Evolutionary conservation across 1,140 invertebrate genomes (phyloP).

Genomic region (Lasioglossum albipes): DNA sequence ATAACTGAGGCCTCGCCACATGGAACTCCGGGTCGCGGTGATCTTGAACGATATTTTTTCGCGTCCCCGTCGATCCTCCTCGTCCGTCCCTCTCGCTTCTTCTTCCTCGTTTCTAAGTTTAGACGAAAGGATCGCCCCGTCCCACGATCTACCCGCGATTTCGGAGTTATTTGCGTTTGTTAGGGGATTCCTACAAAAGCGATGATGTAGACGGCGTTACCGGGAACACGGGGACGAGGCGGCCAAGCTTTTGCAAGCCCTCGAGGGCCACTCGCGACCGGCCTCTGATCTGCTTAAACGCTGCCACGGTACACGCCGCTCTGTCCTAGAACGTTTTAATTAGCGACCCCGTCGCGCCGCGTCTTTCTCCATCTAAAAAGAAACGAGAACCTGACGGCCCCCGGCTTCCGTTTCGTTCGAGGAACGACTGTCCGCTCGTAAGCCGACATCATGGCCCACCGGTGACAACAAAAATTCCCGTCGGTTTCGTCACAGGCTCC

Average conservation of each 20-base stretch:
- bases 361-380: neutral
- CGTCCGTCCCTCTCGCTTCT: slow-evolving; percentile 27
- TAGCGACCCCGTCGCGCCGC: neutral
- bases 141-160: slow-evolving; percentile 30
- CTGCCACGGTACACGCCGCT: neutral
- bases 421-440: too few relatives aligned
- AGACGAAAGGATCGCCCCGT: slow-evolving; percentile 67
- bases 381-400: too few relatives aligned
- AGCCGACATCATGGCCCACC: too few relatives aligned
- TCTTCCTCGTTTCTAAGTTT: slow-evolving; percentile 77
- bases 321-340: neutral
- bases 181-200: slow-evolving; percentile 52
- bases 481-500: too few relatives aligned
- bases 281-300: slow-evolving; percentile 5
- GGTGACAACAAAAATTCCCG: too few relatives aligned
- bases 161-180: slow-evolving; percentile 58
- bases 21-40: slow-evolving; percentile 24
- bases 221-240: slow-evolving; percentile 36
- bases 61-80: slow-evolving; percentile 14
- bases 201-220: slow-evolving; percentile 46
- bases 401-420: too few relatives aligned
- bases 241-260: slow-evolving; percentile 3
- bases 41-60: slow-evolving; percentile 55
- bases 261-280: neutral
- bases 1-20: neutral